Conservation (phyloP, 2,888 invertebrate genomes). For the Oxytorus armatus region DNA sequence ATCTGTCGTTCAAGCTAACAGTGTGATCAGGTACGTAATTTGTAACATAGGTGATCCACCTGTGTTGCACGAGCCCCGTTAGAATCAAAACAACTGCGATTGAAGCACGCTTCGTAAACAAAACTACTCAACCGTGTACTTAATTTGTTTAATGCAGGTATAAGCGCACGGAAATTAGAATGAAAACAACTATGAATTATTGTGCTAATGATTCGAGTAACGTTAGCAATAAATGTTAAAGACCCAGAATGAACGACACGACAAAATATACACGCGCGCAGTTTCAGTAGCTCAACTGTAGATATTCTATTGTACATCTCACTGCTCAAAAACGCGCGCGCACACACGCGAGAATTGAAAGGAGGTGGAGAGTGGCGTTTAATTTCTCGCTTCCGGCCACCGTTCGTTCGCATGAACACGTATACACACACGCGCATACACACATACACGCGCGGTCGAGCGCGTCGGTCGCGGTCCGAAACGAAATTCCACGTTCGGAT, state of each 20-base stretch:
- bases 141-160: constrained; percentile 8
- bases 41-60: too few relatives aligned
- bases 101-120: background rate
- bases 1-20: too few relatives aligned
- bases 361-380: constrained; percentile 63
- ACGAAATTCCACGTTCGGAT: constrained; percentile 67
- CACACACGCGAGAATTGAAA: constrained; percentile 43
- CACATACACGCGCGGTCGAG: constrained; percentile 22
- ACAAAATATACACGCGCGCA: constrained; percentile 4
- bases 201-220: constrained; percentile 44
- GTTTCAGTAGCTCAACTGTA: background rate
- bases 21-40: too few relatives aligned
- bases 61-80: background rate
- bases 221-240: constrained; percentile 49
- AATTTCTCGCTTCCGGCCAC: constrained; percentile 70
- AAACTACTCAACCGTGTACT: constrained; percentile 1
- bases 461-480: constrained; percentile 45
- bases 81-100: constrained; percentile 5
- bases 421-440: constrained; percentile 3
- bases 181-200: constrained; percentile 43
- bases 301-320: background rate
- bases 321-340: background rate
- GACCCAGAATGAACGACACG: constrained; percentile 29
- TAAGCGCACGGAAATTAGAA: constrained; percentile 6
- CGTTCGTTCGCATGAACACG: constrained; percentile 52